phyloP scores from a whole-genome alignment of 2,113 vertebrate genomes.

The Larimichthys polyactis region DNA sequence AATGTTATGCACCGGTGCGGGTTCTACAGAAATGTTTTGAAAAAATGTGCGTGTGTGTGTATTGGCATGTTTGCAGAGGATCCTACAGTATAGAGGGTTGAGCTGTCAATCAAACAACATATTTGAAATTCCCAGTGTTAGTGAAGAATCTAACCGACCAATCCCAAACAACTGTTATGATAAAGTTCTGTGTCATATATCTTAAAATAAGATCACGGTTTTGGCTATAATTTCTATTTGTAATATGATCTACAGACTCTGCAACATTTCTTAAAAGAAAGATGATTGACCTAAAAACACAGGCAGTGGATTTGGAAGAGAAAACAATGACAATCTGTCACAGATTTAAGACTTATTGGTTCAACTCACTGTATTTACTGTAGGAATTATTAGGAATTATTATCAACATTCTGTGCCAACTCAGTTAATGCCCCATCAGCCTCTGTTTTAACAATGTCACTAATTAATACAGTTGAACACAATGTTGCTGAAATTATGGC shows the following conservation, averaged over 20 bases:
- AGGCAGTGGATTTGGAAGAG: not conserved
- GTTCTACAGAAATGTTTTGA: no score
- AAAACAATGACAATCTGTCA: not conserved
- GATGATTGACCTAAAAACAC: not conserved
- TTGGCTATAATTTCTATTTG: not conserved
- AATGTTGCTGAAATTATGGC: not conserved
- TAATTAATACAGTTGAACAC: not conserved
- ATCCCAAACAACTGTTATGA: not conserved
- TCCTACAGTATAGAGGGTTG: no score
- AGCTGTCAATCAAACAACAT: not conserved
- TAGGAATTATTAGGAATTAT: not conserved
- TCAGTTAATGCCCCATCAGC: not conserved
- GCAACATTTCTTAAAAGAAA: not conserved
- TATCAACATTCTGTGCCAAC: not conserved
- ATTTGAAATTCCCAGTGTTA: constrained; percentile 1
- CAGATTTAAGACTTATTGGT: not conserved
- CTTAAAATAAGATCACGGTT: not conserved
- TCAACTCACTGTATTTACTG: not conserved
- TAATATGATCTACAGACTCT: not conserved
- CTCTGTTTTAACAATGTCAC: not conserved
- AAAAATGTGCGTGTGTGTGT: no score
- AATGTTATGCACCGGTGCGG: no score
- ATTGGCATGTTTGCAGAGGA: no score
- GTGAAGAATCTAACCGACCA: not conserved
- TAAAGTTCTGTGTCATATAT: not conserved